Conservation (phyloP, 2,797 vertebrate species). For the Sebastiscus albofasciatus region DNA sequence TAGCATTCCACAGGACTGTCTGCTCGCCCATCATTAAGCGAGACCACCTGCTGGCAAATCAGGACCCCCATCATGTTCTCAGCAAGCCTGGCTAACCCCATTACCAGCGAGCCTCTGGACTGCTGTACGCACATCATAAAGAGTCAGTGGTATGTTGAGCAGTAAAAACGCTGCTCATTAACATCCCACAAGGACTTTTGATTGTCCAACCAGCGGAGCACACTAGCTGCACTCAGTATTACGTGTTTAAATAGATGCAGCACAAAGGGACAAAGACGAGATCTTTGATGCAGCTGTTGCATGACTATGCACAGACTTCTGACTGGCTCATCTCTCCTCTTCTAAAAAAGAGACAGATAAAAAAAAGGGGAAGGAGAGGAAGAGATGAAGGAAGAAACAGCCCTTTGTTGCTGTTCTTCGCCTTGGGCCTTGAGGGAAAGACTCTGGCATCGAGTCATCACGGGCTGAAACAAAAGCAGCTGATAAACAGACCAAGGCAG, state of each 20-base stretch:
- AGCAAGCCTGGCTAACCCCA: conserved; percentile 66
- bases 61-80: conserved; percentile 74
- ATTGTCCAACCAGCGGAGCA: conserved; percentile 31
- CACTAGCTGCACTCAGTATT: conserved; percentile 31
- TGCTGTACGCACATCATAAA: conserved; percentile 60
- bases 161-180: conserved; percentile 56
- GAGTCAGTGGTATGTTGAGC: conserved; percentile 31
- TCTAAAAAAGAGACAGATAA: conserved; percentile 19
- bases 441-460: conserved; percentile 68
- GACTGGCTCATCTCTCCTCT: conserved; percentile 36
- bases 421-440: conserved; percentile 51
- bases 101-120: conserved; percentile 57
- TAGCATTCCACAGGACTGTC: conserved; percentile 70
- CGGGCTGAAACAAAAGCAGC: conserved; percentile 73
- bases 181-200: conserved; percentile 45
- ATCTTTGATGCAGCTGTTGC: conserved; percentile 63
- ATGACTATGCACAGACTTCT: conserved; percentile 50
- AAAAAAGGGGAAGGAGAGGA: conserved; percentile 18
- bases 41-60: conserved; percentile 78
- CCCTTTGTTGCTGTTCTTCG: conserved; percentile 65
- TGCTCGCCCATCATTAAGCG: conserved; percentile 74
- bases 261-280: conserved; percentile 38
- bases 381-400: conserved; percentile 59
- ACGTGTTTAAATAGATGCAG: conserved; percentile 44
- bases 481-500: conserved; percentile 68